Conservation (phyloP, 2,888 invertebrate species). For the Oasisia sp. region DNA sequence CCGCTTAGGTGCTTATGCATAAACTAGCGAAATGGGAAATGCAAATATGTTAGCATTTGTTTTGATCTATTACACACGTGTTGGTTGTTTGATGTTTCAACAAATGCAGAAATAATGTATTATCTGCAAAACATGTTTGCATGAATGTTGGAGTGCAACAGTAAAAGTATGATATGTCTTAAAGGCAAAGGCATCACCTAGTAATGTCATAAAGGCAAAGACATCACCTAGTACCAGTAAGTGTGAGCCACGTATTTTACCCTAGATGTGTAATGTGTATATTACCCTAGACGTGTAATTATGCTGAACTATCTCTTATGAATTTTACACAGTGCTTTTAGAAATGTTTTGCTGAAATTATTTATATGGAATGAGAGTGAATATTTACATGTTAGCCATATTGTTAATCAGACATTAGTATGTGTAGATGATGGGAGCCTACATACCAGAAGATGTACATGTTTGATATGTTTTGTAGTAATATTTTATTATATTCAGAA, state of each 20-base stretch:
- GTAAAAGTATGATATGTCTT: not conserved
- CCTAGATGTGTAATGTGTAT: not conserved
- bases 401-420: not conserved
- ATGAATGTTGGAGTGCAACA: not conserved
- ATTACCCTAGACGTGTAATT: not conserved
- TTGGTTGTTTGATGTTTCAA: not conserved
- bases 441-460: not conserved
- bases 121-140: not conserved
- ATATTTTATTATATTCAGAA: not conserved
- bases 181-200: too few species aligned
- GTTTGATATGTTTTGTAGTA: not conserved
- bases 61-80: not conserved
- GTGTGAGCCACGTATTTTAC: not conserved
- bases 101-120: too few species aligned
- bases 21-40: not conserved
- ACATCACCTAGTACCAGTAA: too few species aligned
- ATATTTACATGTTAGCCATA: not conserved
- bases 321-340: not conserved
- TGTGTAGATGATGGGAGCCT: not conserved
- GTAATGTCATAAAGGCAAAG: too few species aligned
- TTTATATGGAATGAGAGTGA: not conserved
- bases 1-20: not conserved
- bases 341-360: not conserved
- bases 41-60: not conserved
- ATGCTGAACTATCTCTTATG: not conserved